Conservation (phyloP, 1,140 invertebrate genomes). For the Ostrea denselamellosa region DNA sequence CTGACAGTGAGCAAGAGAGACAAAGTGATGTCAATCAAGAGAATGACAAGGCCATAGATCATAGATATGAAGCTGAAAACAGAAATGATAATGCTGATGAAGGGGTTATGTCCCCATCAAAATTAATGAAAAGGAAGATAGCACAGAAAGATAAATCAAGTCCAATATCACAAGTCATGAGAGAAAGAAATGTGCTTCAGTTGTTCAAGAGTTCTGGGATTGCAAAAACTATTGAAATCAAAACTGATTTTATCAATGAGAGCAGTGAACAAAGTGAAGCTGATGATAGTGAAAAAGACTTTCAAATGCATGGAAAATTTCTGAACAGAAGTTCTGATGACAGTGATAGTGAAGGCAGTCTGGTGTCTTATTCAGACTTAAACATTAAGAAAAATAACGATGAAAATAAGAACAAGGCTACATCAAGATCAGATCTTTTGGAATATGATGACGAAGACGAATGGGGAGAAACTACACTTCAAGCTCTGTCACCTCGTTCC, state of each 20-base stretch:
- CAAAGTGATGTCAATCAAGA: constrained; percentile 46
- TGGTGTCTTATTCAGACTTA: constrained; percentile 53
- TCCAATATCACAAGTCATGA: constrained; percentile 46
- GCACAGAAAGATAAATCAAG: constrained; percentile 49
- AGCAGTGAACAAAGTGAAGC: background rate
- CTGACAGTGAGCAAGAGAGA: constrained; percentile 10
- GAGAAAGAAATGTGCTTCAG: constrained; percentile 27
- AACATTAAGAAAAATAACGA: constrained; percentile 52
- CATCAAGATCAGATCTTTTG: background rate
- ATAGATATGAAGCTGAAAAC: background rate
- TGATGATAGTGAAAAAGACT: constrained; percentile 51
- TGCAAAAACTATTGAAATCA: constrained; percentile 26
- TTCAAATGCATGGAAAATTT: constrained; percentile 57
- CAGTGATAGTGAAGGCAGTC: constrained; percentile 51
- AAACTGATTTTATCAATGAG: background rate
- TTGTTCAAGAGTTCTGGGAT: background rate
- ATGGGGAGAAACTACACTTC: constrained; percentile 60
- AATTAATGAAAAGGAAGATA: constrained; percentile 58
- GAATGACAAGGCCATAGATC: background rate
- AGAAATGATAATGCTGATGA: background rate
- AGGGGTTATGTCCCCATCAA: constrained; percentile 46
- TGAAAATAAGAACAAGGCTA: constrained; percentile 42
- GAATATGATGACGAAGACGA: constrained; percentile 65
- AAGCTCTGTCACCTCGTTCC: constrained; percentile 39
- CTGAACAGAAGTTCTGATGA: constrained; percentile 41